Conservation (phyloP, 1,140 invertebrate species). For the Calycopis cecrops region DNA sequence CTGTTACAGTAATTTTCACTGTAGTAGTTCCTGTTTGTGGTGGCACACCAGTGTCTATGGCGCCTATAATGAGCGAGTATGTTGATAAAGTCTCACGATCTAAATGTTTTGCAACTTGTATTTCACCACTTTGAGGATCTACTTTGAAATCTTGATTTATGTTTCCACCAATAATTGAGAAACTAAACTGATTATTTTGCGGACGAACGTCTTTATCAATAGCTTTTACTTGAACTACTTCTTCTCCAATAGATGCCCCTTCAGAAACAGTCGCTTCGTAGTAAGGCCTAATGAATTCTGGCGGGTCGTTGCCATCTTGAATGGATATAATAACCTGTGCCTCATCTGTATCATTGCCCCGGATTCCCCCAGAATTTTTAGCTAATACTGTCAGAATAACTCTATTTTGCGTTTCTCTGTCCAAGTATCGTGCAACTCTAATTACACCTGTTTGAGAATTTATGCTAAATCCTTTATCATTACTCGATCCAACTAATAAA, state of each 20-base stretch:
- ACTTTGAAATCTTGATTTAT: conserved; percentile 89
- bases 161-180: conserved; percentile 92
- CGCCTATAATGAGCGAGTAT: conserved; percentile 91
- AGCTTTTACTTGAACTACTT: conserved; percentile 88
- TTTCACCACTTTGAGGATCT: conserved; percentile 89
- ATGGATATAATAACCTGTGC: conserved; percentile 95
- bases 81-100: conserved; percentile 88
- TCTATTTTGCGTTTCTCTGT: conserved; percentile 93
- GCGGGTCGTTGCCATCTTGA: conserved; percentile 96
- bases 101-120: conserved; percentile 84
- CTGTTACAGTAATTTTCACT: conserved; percentile 85
- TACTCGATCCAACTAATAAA: conserved; percentile 93
- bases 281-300: conserved; percentile 86
- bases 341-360: conserved; percentile 96
- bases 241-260: conserved; percentile 82
- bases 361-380: conserved; percentile 94
- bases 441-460: conserved; percentile 90
- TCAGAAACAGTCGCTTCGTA: conserved; percentile 89
- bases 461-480: conserved; percentile 93
- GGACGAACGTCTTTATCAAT: conserved; percentile 93
- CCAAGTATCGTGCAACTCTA: conserved; percentile 86
- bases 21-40: conserved; percentile 91
- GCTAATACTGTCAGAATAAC: conserved; percentile 94
- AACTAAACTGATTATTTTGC: conserved; percentile 94
- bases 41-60: conserved; percentile 90